Base-by-base conservation (phyloP, 2,797 vertebrate species). In the Anguilla marmorata region DNA sequence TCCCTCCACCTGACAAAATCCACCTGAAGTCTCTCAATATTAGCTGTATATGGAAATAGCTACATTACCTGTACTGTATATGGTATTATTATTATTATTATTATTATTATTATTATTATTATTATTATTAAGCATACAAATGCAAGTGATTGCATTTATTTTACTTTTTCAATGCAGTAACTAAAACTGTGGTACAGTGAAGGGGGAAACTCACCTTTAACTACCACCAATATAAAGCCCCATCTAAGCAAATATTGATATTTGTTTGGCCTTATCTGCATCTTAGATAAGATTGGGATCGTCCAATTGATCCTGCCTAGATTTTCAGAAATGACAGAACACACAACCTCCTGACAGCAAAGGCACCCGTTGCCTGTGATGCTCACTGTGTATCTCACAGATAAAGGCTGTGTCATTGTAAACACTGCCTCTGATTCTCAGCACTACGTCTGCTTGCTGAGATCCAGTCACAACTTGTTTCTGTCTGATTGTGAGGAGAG, bases 321-420 rank as follows among this genome's bases (percentile, higher is more conserved):
- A 27, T 69, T 69, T 27, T 27, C n/a, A n/a, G 3, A 27, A 27
- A 69, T 16, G 12, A 14, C 9, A 69, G 66, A n/a, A 60, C 19
- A 24, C 24, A n/a, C n/a, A 27, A 4, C 21, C n/a, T 69, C n/a
- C 7, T 8, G 7, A 27, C n/a, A 69, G 19, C 50, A 60, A 60
- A 60, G 58, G 63, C 63, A n/a, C 63, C 24, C 69, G 33, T 74
- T 74, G 69, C 21, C 8, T 33, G 12, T n/a, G 8, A 74, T 14
- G 27, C 69, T 30, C n/a, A 2, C n/a, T 33, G 27, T 74, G 11
- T 74, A 27, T 74, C 69, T 1, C 69, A 24, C 41, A 41, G 12
- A 37, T 86, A n/a, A 50, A 84, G 58, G 16, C 83, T 7, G 3
- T 50, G 14, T 90, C 48, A 45, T 16, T 85, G 84, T 30, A 85